These are phyloP conservation scores for Melanotaenia pygmaea DNA, from an alignment of 2,797 vertebrate genomes.

Conservation along the genomic window DNA sequence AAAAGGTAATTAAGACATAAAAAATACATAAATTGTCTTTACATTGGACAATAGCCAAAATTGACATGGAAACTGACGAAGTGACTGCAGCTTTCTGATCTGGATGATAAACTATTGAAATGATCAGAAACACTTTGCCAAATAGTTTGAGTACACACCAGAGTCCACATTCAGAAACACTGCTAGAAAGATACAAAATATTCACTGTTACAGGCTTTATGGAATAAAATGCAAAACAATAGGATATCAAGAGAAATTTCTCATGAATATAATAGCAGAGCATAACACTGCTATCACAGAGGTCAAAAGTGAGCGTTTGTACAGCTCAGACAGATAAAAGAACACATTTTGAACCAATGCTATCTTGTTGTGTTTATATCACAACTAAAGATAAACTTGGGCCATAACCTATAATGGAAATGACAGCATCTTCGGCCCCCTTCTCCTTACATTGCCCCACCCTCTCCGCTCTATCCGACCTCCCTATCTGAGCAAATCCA, in stretches of 20 bases:
- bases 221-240: too few species aligned
- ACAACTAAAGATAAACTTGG: slow-evolving; percentile 31
- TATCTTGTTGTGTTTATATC: slow-evolving; percentile 26
- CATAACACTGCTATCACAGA: background rate
- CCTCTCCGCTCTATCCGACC: background rate
- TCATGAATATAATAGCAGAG: background rate
- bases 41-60: background rate
- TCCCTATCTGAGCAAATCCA: slow-evolving; percentile 12
- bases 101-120: background rate
- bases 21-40: background rate
- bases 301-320: background rate
- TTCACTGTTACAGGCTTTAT: background rate
- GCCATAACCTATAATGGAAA: slow-evolving; percentile 5
- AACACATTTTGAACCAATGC: background rate
- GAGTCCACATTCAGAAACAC: too few species aligned
- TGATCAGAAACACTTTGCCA: background rate
- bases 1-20: background rate
- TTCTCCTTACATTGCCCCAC: background rate
- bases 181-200: background rate
- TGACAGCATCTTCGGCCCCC: slow-evolving; percentile 7
- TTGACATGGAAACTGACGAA: background rate
- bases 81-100: background rate
- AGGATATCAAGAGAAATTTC: background rate
- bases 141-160: too few species aligned
- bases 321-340: fast-evolving